These are phyloP conservation scores for Passer domesticus DNA, from an alignment of 2,113 vertebrate genomes.

Conservation along the genomic window DNA sequence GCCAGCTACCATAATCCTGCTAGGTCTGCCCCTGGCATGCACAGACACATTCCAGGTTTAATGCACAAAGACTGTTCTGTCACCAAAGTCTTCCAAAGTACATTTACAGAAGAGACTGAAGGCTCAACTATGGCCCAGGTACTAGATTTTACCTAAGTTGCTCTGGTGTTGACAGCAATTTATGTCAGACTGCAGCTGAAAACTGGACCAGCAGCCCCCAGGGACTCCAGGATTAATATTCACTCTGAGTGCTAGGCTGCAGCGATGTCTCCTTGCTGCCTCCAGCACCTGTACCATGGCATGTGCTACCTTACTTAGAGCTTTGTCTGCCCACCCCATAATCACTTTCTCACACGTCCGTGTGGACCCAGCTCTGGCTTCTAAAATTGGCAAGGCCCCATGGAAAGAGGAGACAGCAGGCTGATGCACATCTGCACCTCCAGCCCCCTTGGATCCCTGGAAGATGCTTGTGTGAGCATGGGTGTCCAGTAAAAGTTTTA, in stretches of 20 bases:
- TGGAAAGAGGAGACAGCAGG: not conserved
- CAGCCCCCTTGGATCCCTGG: not conserved
- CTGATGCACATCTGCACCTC: not conserved
- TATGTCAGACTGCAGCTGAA: not conserved
- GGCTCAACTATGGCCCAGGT: slow-evolving; percentile 4
- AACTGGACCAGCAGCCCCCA: not conserved
- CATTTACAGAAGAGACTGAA: slow-evolving; percentile 43
- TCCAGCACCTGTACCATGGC: slow-evolving; percentile 11
- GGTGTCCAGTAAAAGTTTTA: not conserved
- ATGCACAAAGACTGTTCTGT: slow-evolving; percentile 50
- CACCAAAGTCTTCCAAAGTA: slow-evolving; percentile 15
- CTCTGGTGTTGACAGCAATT: slow-evolving; percentile 39
- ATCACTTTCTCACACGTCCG: not conserved
- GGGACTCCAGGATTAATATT: not conserved
- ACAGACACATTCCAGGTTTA: slow-evolving; percentile 19
- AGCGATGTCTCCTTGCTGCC: not conserved
- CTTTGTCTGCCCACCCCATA: not conserved
- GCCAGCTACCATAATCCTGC: slow-evolving; percentile 54
- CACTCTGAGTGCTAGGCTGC: not conserved
- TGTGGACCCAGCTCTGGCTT: not conserved
- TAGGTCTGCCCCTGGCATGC: slow-evolving; percentile 45
- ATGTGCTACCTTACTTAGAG: not conserved
- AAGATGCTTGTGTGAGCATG: not conserved
- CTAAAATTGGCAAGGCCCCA: not conserved
- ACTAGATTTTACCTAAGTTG: slow-evolving; percentile 27